Evolutionary conservation across 2,113 vertebrate species (phyloP), one percentile per base, ranked within the genome.

Genomic region (Collichthys lucidus): DNA sequence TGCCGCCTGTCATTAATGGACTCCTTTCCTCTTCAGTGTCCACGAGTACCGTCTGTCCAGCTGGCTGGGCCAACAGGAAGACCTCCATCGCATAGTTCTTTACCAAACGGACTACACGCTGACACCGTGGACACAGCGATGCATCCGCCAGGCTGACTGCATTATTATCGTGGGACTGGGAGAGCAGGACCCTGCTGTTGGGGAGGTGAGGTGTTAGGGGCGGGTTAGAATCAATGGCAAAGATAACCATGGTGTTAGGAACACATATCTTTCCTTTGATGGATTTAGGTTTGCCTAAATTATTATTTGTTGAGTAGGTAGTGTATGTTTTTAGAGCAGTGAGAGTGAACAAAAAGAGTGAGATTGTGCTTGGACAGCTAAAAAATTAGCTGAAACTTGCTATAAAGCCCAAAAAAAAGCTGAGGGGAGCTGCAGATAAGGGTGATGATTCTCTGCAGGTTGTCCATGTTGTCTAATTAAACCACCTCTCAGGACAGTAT

Each of bases 11-110:
- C 83, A 67, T 77, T 79, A 88, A 85, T 80, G 35, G 44, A 70
- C 77, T 86, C 3, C n/a, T 73, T 62, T 64, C 29, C 19, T 81
- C 65, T 65, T 46, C 91, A 99, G 98, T 31, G 92, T 97, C 74
- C 98, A 99, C 0, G 97, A 98, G 86, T 98, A 99, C 88, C 95
- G 97, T 0, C 94, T 99, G 10, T 98, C 96, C 50, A 98, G 97
- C 93, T 99, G 98, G 98, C 92, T 99, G 89, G 98, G 97, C 1
- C 98, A 99, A 86, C 98, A 99, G 92, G 98, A 99, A 85, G 98
- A 99, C 75, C 95, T 97, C 65, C 98, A 99, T 92, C 96, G 97
- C 4, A 98, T 99, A 0, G 98, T 99, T 63, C 95, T 99, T 2
- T 99, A 99, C 93, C 98, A 99, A 94, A 96, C 97, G 0, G 97